Base-by-base conservation (phyloP, 2,113 vertebrate genomes). In the Gadus macrocephalus region DNA sequence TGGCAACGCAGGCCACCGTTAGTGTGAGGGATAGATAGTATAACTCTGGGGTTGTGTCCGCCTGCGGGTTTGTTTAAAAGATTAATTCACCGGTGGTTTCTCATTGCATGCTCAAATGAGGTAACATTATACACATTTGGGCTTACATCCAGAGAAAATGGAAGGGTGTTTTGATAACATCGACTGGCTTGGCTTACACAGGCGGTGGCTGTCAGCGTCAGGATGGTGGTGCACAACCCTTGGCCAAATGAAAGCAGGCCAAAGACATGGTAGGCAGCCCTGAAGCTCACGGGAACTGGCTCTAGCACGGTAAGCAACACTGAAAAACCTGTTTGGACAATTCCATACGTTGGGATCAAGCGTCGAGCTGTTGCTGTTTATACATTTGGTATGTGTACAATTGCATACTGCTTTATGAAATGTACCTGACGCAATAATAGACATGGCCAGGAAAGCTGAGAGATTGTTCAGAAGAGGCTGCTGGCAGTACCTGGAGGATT, bases 171-270 rank as follows among this genome's bases (percentile, higher is more conserved):
- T 14, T 66, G 4, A 17, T 25, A 35, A 2, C 25, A 66, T 11
- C n/a, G 31, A 35, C 31, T 35, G 17, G 53, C 0, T 7, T 64
- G 16, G 76, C 91, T 73, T 88, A 95, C 94, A 71, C 94, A 95
- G 64, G 91, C 72, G 19, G 83, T 55, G 31, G 92, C 93, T 68
- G 80, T 78, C 62, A 88, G 77, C 3, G 94, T 95, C 64, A 95
- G 53, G 61, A 91, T 77, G 20, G 71, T 3, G 0, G 91, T 92
- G 42, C 86, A 90, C 17, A 89, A 67, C 49, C 94, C 94, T 2
- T 93, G 87, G 3, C 81, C 75, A 22, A 92, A 93, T 7, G 93
- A 91, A 4, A 91, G 78, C 12, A 91, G 74, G 7, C 92, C 94
- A 22, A 94, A 93, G 28, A 81, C 62, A 7, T 89, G 85, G 72